These are phyloP conservation scores for Malacoctenus gilli DNA, from an alignment of 2,797 vertebrate genomes.

Conservation along the genomic window DNA sequence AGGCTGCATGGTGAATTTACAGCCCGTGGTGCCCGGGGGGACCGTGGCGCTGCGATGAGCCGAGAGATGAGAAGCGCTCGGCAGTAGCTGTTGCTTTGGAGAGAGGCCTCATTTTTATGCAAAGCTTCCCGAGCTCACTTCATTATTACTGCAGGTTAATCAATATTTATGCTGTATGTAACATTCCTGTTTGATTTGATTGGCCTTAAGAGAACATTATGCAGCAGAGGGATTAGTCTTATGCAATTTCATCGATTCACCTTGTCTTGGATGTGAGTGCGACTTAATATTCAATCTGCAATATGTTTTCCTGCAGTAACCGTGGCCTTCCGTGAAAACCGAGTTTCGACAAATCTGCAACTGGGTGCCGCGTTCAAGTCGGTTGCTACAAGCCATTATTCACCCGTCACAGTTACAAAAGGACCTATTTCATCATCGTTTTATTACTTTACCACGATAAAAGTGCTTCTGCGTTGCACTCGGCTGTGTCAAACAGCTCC, in stretches of 20 bases:
- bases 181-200: constrained; percentile 46
- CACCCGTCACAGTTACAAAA: constrained; percentile 3
- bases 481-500: too few species aligned
- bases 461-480: too few species aligned
- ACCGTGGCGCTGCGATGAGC: constrained; percentile 1
- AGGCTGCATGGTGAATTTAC: constrained; percentile 8
- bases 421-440: constrained; percentile 3
- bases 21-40: too few species aligned
- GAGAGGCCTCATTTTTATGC: constrained; percentile 31
- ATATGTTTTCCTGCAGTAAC: constrained; percentile 6
- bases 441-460: too few species aligned
- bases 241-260: constrained; percentile 37
- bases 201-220: constrained; percentile 11
- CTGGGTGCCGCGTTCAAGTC: constrained; percentile 6
- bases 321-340: constrained; percentile 24
- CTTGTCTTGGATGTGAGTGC: constrained; percentile 12
- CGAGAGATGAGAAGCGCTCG: constrained; percentile 14
- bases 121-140: constrained; percentile 34
- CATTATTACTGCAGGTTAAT: constrained; percentile 19
- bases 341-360: constrained; percentile 11
- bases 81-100: constrained; percentile 20
- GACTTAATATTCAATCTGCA: constrained; percentile 6
- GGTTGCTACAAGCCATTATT: constrained; percentile 5
- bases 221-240: constrained; percentile 32
- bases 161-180: constrained; percentile 19